These are phyloP conservation scores for Microdon myrmicae DNA, from an alignment of 2,888 invertebrate genomes.

Conservation along the genomic window DNA sequence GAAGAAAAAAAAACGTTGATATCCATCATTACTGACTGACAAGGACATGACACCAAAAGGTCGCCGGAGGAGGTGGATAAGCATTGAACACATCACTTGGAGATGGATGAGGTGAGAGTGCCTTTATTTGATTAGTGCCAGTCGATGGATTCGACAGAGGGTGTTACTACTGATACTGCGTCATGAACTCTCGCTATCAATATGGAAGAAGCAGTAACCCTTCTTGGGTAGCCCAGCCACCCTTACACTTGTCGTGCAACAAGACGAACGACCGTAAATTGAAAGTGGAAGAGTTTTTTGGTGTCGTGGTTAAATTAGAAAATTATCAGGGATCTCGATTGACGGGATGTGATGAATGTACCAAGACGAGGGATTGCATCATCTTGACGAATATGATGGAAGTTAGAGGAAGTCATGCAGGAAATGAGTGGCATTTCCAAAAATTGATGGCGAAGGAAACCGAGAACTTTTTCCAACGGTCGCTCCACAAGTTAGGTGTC, in stretches of 20 bases:
- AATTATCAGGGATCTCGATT: conserved; percentile 46
- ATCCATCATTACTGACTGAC: conserved; percentile 48
- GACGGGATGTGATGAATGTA: conserved; percentile 43
- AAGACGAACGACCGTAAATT: conserved; percentile 24
- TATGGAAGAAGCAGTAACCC: conserved; percentile 26
- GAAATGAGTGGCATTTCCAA: no score
- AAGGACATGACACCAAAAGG: conserved; percentile 11
- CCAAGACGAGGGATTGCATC: conserved; percentile 22
- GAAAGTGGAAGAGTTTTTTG: conserved; percentile 25
- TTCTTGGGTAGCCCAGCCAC: conserved; percentile 19
- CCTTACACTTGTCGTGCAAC: conserved; percentile 23
- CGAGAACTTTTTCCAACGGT: no score
- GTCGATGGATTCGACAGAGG: conserved; percentile 19
- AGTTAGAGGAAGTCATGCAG: no score
- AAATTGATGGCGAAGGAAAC: no score
- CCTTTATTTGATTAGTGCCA: conserved; percentile 44
- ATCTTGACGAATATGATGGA: no score
- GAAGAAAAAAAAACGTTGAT: conserved; percentile 10
- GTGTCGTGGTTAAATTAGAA: conserved; percentile 40
- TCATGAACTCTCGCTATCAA: conserved; percentile 33
- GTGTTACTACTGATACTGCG: conserved; percentile 24
- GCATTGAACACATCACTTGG: conserved; percentile 33
- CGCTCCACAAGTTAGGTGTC: no score
- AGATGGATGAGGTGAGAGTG: conserved; percentile 31
- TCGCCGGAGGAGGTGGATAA: conserved; percentile 25